Conservation (phyloP, 1,140 invertebrate species). For the Pseudomyrmex cubaensis region DNA sequence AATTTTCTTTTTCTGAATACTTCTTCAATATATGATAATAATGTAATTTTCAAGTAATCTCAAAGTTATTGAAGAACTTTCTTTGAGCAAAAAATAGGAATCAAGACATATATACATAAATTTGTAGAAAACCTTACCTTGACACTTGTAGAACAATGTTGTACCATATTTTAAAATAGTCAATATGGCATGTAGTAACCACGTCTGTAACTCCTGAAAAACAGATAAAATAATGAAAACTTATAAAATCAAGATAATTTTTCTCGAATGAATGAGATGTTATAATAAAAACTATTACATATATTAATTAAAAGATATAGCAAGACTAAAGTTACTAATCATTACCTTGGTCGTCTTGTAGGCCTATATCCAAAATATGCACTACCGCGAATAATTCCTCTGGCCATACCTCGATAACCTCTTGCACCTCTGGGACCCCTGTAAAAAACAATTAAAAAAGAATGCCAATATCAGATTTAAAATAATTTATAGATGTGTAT, state of each 20-base stretch:
- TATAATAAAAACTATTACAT: neutral
- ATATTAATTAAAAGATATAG: conserved; percentile 4
- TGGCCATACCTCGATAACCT: conserved; percentile 86
- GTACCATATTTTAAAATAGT: conserved; percentile 78
- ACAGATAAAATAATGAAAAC: conserved; percentile 57
- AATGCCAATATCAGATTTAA: neutral
- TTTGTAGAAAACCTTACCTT: conserved; percentile 80
- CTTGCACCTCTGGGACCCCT: conserved; percentile 89
- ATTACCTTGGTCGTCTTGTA: conserved; percentile 89
- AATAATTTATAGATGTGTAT: conserved; percentile 3
- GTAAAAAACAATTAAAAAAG: conserved; percentile 50
- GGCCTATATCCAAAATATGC: conserved; percentile 89
- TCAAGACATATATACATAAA: neutral
- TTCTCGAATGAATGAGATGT: neutral
- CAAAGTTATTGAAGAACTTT: conserved; percentile 4
- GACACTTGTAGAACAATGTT: conserved; percentile 69
- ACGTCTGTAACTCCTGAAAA: conserved; percentile 83
- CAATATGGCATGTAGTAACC: conserved; percentile 85
- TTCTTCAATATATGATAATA: neutral
- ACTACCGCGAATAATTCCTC: conserved; percentile 88
- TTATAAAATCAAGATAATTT: neutral
- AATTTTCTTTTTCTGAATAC: conserved; percentile 12
- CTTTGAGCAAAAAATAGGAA: conserved; percentile 58
- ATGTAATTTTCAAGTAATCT: neutral
- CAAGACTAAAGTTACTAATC: conserved; percentile 19